Evolutionary conservation across 2,888 invertebrate genomes (phyloP).

Genomic region (Xanthia icteritia): DNA sequence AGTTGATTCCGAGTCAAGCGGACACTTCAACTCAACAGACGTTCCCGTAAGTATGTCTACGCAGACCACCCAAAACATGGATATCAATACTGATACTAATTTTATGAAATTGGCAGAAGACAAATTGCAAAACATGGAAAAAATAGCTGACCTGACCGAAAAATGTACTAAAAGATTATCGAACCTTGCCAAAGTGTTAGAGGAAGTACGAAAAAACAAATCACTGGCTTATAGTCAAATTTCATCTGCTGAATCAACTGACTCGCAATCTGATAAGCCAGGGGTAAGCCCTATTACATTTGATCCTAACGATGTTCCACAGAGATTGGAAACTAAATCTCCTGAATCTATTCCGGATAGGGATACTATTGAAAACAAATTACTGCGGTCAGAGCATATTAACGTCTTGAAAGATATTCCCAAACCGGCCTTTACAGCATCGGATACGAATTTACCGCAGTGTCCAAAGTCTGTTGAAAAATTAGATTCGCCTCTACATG

Average conservation of each 20-base stretch:
- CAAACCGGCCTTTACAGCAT: constrained; percentile 74
- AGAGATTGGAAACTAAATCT: constrained; percentile 56
- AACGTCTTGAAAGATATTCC: constrained; percentile 81
- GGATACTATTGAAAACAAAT: constrained; percentile 49
- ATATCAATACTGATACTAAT: constrained; percentile 75
- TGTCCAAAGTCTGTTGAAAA: constrained; percentile 47
- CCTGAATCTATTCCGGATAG: constrained; percentile 50
- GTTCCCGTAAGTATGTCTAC: constrained; percentile 78
- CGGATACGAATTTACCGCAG: constrained; percentile 32
- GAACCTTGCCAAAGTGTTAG: constrained; percentile 85
- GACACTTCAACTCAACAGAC: constrained; percentile 58
- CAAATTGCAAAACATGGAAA: constrained; percentile 88
- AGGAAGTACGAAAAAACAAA: constrained; percentile 88
- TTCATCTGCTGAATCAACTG: constrained; percentile 79
- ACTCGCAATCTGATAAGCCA: constrained; percentile 78
- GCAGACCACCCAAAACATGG: constrained; percentile 79
- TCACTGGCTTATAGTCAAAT: constrained; percentile 83
- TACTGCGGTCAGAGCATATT: constrained; percentile 67
- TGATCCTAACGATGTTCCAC: constrained; percentile 52
- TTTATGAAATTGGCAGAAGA: constrained; percentile 84
- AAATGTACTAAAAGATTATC: constrained; percentile 87
- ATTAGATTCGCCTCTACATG: constrained; percentile 52
- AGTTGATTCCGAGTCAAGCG: constrained; percentile 69
- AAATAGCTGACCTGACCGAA: constrained; percentile 87
- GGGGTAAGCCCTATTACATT: constrained; percentile 43